A percentile compares a stretch with the other conserved stretches of the same genome.
phyloP scores from a whole-genome alignment of 2,797 vertebrate genomes.

The Enteromius fasciolatus region DNA sequence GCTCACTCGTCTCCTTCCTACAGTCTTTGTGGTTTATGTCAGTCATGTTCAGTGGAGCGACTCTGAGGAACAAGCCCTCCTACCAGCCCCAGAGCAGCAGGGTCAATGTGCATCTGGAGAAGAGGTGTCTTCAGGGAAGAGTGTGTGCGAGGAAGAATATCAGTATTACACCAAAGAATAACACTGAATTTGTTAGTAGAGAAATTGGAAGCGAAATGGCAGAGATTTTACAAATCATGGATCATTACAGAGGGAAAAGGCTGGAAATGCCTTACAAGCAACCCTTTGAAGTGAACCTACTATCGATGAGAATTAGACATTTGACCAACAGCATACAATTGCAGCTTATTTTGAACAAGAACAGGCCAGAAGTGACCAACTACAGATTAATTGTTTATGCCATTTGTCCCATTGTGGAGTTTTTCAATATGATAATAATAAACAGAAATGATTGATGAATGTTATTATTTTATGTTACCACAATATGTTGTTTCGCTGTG shows the following conservation, averaged over 20 bases:
- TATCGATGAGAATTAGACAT: background rate
- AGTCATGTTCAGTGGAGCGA: conserved; percentile 77
- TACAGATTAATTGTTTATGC: background rate
- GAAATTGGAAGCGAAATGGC: conserved; percentile 4
- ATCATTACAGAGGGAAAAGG: background rate
- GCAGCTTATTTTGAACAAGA: background rate
- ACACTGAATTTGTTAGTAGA: conserved; percentile 23
- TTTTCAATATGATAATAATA: background rate
- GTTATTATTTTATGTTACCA: background rate
- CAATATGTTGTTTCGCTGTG: background rate
- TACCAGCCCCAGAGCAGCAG: conserved; percentile 65
- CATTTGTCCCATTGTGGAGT: background rate
- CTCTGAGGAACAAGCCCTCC: conserved; percentile 76
- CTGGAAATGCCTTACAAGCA: background rate
- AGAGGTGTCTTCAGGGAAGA: conserved; percentile 30
- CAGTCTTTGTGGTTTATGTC: conserved; percentile 68
- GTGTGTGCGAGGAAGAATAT: background rate
- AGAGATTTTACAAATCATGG: background rate
- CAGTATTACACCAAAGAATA: conserved; percentile 18
- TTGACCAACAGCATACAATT: background rate
- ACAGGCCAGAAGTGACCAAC: background rate
- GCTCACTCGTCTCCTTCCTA: conserved; percentile 18
- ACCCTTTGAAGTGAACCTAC: background rate
- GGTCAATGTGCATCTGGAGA: conserved; percentile 74
- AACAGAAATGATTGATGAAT: background rate